phyloP scores from a whole-genome alignment of 2,113 vertebrate species.

The Malurus melanocephalus region DNA sequence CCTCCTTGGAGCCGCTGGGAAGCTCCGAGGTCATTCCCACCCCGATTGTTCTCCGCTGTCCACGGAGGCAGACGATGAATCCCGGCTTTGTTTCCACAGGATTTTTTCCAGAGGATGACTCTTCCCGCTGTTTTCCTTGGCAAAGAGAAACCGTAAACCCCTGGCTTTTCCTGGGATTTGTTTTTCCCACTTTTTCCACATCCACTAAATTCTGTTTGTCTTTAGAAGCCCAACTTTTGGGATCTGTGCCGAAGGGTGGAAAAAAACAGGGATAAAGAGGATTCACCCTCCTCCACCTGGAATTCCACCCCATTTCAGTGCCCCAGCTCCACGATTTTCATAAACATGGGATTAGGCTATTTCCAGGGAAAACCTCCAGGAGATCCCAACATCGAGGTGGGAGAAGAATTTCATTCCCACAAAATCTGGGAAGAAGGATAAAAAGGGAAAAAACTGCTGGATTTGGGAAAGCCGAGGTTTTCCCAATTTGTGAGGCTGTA shows the following conservation, averaged over 20 bases:
- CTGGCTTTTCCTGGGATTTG: not conserved
- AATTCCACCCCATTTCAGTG: not conserved
- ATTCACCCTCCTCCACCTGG: not conserved
- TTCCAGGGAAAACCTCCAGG: not conserved
- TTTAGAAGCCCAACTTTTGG: not conserved
- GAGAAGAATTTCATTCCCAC: not conserved
- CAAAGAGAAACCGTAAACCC: not conserved
- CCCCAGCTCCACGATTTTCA: not conserved
- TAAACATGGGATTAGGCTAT: not conserved
- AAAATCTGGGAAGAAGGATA: not conserved
- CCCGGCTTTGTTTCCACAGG: conserved; percentile 26
- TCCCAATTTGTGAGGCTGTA: not conserved
- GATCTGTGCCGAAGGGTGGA: not conserved
- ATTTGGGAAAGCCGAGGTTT: not conserved
- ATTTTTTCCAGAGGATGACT: not conserved
- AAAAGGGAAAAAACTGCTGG: not conserved
- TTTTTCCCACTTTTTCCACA: not conserved
- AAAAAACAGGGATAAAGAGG: not conserved
- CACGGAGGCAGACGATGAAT: not conserved
- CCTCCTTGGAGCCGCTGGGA: not conserved
- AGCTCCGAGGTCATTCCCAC: not conserved
- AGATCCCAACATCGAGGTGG: not conserved
- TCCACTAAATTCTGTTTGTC: not conserved
- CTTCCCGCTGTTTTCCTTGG: conserved; percentile 11
- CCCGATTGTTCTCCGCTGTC: not conserved